Evolutionary conservation across 2,888 invertebrate genomes (phyloP), one percentile per base, ranked within the genome.

Genomic region (Synergus gifuensis): DNA sequence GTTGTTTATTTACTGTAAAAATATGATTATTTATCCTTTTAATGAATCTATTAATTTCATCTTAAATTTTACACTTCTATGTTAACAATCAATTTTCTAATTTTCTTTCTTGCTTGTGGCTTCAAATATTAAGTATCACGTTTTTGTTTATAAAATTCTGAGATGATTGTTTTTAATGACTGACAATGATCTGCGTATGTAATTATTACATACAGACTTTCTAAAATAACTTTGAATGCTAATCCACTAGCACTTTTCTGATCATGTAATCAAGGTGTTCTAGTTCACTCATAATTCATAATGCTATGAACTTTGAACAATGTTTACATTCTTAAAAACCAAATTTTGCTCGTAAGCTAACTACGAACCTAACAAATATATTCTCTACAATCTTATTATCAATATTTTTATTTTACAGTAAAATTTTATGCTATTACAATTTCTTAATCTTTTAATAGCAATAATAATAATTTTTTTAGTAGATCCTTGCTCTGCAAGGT

Each of bases 211-310:
- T 46, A 69, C 28, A 16, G 22, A 69, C 69, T 69, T 69, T 69
- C 28, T 69, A 49, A 69, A 69, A 28, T 11, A 46, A 22, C 22
- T 69, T 69, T 16, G 7, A 49, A 22, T 46, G 14, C 16, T 7
- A 69, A 46, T 16, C 22, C 14, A 11, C 16, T 18, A 69, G 14
- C 49, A 69, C 46, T 14, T 22, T 63, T 40, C 36, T 63, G 36
- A 22, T 63, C 22, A 12, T 46, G 44, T 67, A 67, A 69, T 69
- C 69, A 49, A 69, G 69, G 69, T 69, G 49, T 49, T 69, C 69
- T 49, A 64, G n/a, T n/a, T 64, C 16, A 7, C 4, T 36, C 40
- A 64, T 64, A 40, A 64, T 36, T 40, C 14, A n/a, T 40, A 40
- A 40, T 64, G 3, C 11, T 40, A 40, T 64, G 54, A 54, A 54